Base-by-base conservation (phyloP, 2,888 invertebrate species). In the Volucella inflata region DNA sequence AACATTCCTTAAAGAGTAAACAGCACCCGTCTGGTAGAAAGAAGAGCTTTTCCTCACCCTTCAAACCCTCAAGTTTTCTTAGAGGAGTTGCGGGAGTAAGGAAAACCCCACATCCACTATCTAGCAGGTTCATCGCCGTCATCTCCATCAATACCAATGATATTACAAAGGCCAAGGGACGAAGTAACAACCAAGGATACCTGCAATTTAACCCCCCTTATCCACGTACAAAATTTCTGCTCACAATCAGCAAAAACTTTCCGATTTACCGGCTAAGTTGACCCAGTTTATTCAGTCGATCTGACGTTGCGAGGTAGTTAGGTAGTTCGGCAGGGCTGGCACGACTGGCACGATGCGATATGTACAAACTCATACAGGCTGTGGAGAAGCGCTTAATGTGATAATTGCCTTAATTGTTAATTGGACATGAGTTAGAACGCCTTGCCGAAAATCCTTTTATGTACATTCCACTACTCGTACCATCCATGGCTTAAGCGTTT, bases 381-480 rank as follows among this genome's bases (percentile, higher is more conserved):
- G 21, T 36, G 46, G 14, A 75, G 57, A 11, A 51, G 53, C 64
- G 62, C 72, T 75, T 80, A 80, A 80, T 76, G 50, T 72, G 76
- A 81, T 81, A 85, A 81, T 85, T 85, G 71, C 68, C 72, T 77
- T 77, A 85, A 76, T 77, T 81, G 76, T 81, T 85, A 81, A 85
- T 85, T 85, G 85, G 81, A 77, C 85, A 81, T 77, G 76, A 85
- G 76, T 68, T 72, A 85, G 76, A 68, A 68, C 8, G 67, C 72
- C 76, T 68, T 80, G 6, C 65, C 70, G 62, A 71, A 83, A 79
- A 84, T 79, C 75, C 60, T 67, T 79, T 79, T 65, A 84, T 79
- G 74, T 83, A 53, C 72, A 72, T 62, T 74, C 57, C 42, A 10
- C 42, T 38, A n/a, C 16, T 21, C 36, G 46, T 51, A n/a, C 57